phyloP scores from a whole-genome alignment of 2,888 invertebrate species.

The Cryptocephalus moraei region DNA sequence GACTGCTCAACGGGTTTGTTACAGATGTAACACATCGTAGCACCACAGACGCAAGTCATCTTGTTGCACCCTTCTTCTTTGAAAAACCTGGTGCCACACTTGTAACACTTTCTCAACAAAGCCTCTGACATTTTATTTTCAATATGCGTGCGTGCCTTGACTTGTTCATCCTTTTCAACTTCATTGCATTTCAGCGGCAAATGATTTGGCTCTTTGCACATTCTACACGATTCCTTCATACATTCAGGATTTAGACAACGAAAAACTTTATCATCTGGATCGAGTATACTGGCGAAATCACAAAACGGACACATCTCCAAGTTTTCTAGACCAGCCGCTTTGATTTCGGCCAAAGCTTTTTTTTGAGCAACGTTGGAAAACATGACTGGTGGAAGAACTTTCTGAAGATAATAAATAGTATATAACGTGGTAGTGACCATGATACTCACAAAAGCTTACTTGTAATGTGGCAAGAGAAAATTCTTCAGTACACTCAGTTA shows the following conservation, averaged over 20 bases:
- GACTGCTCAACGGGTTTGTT: constrained; percentile 42
- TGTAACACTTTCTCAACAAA: constrained; percentile 39
- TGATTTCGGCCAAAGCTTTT: constrained; percentile 41
- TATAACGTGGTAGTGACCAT: too few species aligned
- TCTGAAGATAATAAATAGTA: constrained; percentile 24
- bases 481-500: constrained; percentile 31
- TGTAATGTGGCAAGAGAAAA: constrained; percentile 32
- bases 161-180: constrained; percentile 37
- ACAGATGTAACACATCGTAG: constrained; percentile 47
- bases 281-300: constrained; percentile 44
- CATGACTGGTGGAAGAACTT: constrained; percentile 34
- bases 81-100: constrained; percentile 40
- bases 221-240: constrained; percentile 43
- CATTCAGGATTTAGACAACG: constrained; percentile 47
- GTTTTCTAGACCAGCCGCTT: constrained; percentile 43
- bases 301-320: constrained; percentile 49
- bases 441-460: too few species aligned
- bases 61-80: constrained; percentile 49
- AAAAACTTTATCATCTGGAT: constrained; percentile 38
- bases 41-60: constrained; percentile 47
- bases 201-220: constrained; percentile 44
- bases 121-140: constrained; percentile 48
- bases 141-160: constrained; percentile 37
- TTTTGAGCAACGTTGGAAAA: constrained; percentile 41
- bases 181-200: constrained; percentile 43